Percentiles rank a stretch among this genome's conserved stretches.
phyloP scores from a whole-genome alignment of 1,140 invertebrate species.

The Nephila pilipes region DNA sequence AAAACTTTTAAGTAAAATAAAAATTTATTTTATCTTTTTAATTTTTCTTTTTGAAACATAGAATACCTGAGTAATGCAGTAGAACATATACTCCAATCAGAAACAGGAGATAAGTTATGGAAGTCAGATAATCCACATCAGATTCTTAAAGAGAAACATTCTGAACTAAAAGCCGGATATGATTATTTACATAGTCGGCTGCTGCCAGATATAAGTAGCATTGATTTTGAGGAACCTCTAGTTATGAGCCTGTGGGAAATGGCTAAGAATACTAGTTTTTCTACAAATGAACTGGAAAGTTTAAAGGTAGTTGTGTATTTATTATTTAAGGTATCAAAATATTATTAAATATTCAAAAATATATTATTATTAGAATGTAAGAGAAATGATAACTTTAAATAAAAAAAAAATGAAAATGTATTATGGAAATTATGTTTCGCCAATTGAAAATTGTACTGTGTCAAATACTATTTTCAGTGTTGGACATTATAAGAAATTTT shows the following conservation, averaged over 20 bases:
- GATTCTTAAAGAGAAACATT: slow-evolving; percentile 86
- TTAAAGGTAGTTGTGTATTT: slow-evolving; percentile 85
- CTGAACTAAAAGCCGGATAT: slow-evolving; percentile 89
- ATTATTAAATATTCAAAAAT: too few species aligned
- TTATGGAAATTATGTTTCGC: too few species aligned
- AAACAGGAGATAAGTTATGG: slow-evolving; percentile 60
- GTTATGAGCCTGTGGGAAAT: slow-evolving; percentile 93
- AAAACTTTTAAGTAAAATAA: too few species aligned
- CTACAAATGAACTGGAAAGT: slow-evolving; percentile 89
- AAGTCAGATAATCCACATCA: slow-evolving; percentile 78
- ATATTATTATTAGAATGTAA: too few species aligned
- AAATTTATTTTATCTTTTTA: slow-evolving; percentile 45
- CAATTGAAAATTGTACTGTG: too few species aligned
- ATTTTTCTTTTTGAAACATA: slow-evolving; percentile 9
- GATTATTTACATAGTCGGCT: slow-evolving; percentile 89
- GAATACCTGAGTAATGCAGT: slow-evolving; percentile 79
- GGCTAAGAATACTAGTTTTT: slow-evolving; percentile 90
- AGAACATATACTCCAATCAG: slow-evolving; percentile 74
- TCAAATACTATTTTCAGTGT: too few species aligned
- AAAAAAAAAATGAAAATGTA: too few species aligned
- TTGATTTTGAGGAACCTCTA: slow-evolving; percentile 93
- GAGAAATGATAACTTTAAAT: too few species aligned
- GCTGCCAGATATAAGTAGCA: slow-evolving; percentile 87
- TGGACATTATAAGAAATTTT: too few species aligned
- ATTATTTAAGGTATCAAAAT: too few species aligned